phyloP scores from a whole-genome alignment of 2,113 vertebrate genomes.

The Pteruthius melanotis region DNA sequence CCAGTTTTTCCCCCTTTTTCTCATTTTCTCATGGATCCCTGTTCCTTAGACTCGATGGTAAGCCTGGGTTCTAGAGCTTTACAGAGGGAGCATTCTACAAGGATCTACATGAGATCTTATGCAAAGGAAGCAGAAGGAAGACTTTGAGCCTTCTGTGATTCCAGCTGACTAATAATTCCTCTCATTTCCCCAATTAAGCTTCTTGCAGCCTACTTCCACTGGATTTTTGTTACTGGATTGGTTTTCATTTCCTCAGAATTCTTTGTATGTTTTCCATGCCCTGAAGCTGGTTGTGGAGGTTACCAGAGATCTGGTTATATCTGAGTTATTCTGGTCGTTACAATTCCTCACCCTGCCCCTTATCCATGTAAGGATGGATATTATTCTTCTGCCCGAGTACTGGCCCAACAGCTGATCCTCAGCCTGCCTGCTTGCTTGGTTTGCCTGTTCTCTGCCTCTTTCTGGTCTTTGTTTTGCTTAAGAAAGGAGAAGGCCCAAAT shows the following conservation, averaged over 20 bases:
- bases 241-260: neutral
- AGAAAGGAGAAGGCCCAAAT: neutral
- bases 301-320: neutral
- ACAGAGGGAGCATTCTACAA: neutral
- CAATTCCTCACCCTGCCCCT: neutral
- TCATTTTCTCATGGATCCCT: too few species aligned
- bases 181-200: rapidly evolving
- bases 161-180: neutral
- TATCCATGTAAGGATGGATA: neutral
- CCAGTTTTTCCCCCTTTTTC: neutral
- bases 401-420: neutral
- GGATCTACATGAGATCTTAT: neutral
- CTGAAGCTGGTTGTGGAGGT: neutral
- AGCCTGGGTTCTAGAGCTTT: neutral
- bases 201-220: neutral
- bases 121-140: neutral
- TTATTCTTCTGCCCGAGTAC: neutral
- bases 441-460: neutral
- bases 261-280: neutral
- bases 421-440: neutral
- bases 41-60: neutral
- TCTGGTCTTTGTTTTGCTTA: neutral
- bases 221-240: neutral
- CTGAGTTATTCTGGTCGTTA: neutral
- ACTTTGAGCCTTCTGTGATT: neutral